Evolutionary conservation across 1,140 invertebrate species (phyloP), one percentile per base, ranked within the genome.

Genomic region (Cotesia chilonis): DNA sequence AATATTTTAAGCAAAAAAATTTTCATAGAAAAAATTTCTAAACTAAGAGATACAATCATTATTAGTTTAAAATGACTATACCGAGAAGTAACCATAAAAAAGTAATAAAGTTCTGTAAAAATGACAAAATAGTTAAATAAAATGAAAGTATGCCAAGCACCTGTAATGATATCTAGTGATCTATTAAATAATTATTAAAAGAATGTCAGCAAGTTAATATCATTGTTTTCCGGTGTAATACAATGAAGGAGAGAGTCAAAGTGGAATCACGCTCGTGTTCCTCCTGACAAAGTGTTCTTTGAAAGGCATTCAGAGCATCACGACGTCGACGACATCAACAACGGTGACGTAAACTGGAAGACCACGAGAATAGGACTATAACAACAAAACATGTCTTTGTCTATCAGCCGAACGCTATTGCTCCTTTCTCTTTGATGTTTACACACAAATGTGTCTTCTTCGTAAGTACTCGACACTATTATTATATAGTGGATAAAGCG

Each of bases 181-280:
- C 57, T 59, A 59, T 59, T 59, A 20, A 59, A 20, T 59, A 59
- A 59, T 28, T 63, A 36, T 66, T n/a, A 37, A 66, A 47, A 14
- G 36, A 66, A 14, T 41, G 64, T 66, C 64, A 52, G n/a, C 20
- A 47, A 37, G 64, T 66, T 51, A 51, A 66, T 47, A 66, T 66
- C 64, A 17, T 47, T 51, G 64, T 66, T 66, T 66, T 47, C 64
- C 36, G 38, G 37, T 9, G 37, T 47, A 20, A 66, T 28, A 66
- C 47, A 66, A 66, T 66, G 64, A 66, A 38, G 38, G 41, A 66
- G 64, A 66, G 64, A 63, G 60, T 63, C 60, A 28, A 28, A 66
- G 64, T 66, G 64, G 64, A 66, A 66, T 66, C 64, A 66, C 64
- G 64, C 64, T 66, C 64, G 64, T 66, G 64, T 66, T n/a, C 64